Percentiles rank a stretch among this genome's conserved stretches.
Evolutionary conservation across 1,140 invertebrate species (phyloP).

Genomic region (Aradophagus sp.): DNA sequence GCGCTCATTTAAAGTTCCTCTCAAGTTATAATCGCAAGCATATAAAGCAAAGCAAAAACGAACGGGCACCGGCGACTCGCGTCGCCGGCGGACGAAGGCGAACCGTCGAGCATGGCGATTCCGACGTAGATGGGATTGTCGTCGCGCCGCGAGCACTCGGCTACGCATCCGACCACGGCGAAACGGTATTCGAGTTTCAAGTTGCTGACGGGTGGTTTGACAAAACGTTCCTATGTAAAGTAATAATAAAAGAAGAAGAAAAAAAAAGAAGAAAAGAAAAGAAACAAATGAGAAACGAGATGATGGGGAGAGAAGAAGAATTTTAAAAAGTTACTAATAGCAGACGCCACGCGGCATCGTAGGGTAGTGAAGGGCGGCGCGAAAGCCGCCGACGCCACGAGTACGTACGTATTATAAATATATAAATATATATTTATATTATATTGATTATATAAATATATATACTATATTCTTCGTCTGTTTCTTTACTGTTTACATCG

Average conservation of each 20-base stretch:
- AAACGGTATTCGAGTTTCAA: conserved; percentile 39
- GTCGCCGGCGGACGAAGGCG: too few species aligned
- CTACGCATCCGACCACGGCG: conserved; percentile 6
- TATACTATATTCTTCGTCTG: conserved; percentile 31
- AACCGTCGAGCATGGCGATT: too few species aligned
- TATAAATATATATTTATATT: conserved; percentile 59
- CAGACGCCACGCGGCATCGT: conserved; percentile 54
- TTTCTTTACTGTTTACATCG: conserved; percentile 51
- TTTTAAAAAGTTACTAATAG: conserved; percentile 67
- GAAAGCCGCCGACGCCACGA: conserved; percentile 59
- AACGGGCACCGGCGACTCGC: conserved; percentile 10
- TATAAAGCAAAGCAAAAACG: background rate
- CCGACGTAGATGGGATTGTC: background rate
- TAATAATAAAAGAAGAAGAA: conserved; percentile 68
- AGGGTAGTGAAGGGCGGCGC: conserved; percentile 54
- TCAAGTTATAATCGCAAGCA: conserved; percentile 52
- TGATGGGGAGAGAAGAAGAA: too few species aligned
- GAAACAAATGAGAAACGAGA: too few species aligned
- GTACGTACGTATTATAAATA: conserved; percentile 68
- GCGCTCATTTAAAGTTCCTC: conserved; percentile 68
- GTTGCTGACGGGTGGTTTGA: conserved; percentile 65
- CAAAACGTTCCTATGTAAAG: conserved; percentile 75
- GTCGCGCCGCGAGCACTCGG: conserved; percentile 14
- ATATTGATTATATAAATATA: conserved; percentile 49
- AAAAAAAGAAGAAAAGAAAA: conserved; percentile 1